Base-by-base conservation (phyloP, 2,888 invertebrate species). In the Aporophyla nigra region DNA sequence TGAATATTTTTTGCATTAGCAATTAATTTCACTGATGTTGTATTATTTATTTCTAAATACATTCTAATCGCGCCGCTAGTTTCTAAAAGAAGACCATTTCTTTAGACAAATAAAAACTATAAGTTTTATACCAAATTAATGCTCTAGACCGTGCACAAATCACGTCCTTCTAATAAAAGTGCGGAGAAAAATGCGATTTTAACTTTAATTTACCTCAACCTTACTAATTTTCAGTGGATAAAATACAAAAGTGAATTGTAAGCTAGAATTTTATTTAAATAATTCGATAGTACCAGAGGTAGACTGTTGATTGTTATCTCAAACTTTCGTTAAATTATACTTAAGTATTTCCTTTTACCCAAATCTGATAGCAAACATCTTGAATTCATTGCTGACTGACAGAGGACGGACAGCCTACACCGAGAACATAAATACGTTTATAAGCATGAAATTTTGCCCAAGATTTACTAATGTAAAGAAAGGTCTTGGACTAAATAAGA, bases 91-190 rank as follows among this genome's bases (percentile, higher is more conserved):
- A 56, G 10, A 27, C 14, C 16, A 24, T 4, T 43, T 62, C 40
- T 51, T 24, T 33, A 46, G 1, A 24, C 9, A 33, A 33, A 71
- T 40, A 51, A 76, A 71, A 76, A 62, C 19, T 12, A 27, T 3
- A 51, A 78, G 16, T 46, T 58, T 24, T 33, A 56, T 56, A 33
- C 21, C 16, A 24, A 80, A 49, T 61, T 58, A 43, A 43, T 66
- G 12, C 59, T 66, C 4, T 21, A 54, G 24, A 78, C 65, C 49
- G 73, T 80, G 54, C 49, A 80, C 21, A 56, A 51, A 67, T 74
- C 74, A 80, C 78, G 80, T 74, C 56, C 54, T 51, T 43, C 14
- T 21, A 3, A n/a, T 21, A 80, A 79, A 16, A 56, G 43, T 16
- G 2, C n/a, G 21, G 33, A 51, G 49, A 54, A 21, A 65, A 73